These are phyloP conservation scores for Parotia lawesii DNA, from an alignment of 2,113 vertebrate species.

Conservation along the genomic window DNA sequence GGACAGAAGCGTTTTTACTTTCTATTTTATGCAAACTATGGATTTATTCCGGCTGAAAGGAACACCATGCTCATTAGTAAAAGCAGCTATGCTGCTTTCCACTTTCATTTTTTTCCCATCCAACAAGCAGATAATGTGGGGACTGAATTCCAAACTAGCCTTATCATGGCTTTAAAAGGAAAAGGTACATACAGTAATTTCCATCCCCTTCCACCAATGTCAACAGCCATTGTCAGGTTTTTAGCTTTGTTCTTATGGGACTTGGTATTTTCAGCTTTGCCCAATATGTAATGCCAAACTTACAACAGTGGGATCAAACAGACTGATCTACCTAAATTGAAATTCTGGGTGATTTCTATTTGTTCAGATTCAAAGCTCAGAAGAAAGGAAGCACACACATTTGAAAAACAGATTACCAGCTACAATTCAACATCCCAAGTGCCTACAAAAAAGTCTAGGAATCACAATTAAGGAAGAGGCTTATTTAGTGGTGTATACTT, in stretches of 20 bases:
- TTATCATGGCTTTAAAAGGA: neutral
- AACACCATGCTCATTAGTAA: neutral
- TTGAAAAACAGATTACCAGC: neutral
- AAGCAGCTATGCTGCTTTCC: neutral
- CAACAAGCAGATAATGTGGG: neutral
- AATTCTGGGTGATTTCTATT: neutral
- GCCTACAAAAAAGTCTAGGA: neutral
- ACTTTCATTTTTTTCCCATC: neutral
- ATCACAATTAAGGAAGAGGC: neutral
- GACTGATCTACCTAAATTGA: neutral
- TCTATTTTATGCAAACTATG: neutral
- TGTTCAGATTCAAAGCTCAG: neutral
- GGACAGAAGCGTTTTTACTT: neutral
- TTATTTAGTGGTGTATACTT: neutral
- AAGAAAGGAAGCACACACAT: neutral
- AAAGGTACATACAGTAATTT: neutral
- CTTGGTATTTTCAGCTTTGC: neutral
- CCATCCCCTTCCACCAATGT: neutral
- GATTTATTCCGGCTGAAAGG: neutral
- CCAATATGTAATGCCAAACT: neutral
- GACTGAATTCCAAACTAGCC: neutral
- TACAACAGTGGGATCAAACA: neutral
- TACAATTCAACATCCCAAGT: neutral
- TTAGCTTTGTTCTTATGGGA: neutral
- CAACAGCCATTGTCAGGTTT: neutral